Base-by-base conservation (phyloP, 37 sponge, comb jelly and placozoan genomes). In the Chondrosia reniformis region DNA sequence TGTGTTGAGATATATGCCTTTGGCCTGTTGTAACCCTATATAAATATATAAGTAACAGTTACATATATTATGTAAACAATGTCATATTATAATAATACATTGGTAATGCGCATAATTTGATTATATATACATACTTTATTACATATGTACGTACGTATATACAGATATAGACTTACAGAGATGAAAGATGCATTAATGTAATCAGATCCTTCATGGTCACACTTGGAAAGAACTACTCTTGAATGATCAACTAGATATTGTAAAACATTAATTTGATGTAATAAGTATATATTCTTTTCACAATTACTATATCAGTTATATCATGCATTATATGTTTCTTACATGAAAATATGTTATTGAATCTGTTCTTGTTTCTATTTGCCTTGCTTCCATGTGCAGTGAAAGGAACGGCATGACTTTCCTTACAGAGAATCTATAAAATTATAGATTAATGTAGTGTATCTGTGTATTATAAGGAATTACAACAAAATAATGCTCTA, bases 311-410 rank as follows among this genome's bases (percentile, higher is more conserved):
- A n/a, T n/a, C n/a, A n/a, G n/a, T n/a, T n/a, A n/a, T n/a, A n/a
- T n/a, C n/a, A n/a, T n/a, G n/a, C n/a, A n/a, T n/a, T n/a, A n/a
- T n/a, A n/a, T 25, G 63, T 8, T 19, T 17, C 67, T 66, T 30
- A 69, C 72, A 69, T 43, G 72, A 43, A 44, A 69, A 69, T 4
- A 69, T 69, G 24, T 69, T 69, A 25, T 69, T 69, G 72, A 69
- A 69, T 39, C 72, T 69, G 72, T 69, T 69, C 72, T 39, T 69
- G 41, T 22, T 2, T 9, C 44, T 38, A 24, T 40, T 69, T 19
- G 24, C 25, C 36, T 44, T 8, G 21, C 44, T 44, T 43, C 39
- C 43, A 39, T 38, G 4, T 1, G 72, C n/a, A 25, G 43, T 39
- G 72, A 43, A 39, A 8, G 72, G 72, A 39, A 69, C 44, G 36